These are phyloP conservation scores for Acheta domesticus DNA, from an alignment of 2,888 invertebrate species.

Conservation along the genomic window DNA sequence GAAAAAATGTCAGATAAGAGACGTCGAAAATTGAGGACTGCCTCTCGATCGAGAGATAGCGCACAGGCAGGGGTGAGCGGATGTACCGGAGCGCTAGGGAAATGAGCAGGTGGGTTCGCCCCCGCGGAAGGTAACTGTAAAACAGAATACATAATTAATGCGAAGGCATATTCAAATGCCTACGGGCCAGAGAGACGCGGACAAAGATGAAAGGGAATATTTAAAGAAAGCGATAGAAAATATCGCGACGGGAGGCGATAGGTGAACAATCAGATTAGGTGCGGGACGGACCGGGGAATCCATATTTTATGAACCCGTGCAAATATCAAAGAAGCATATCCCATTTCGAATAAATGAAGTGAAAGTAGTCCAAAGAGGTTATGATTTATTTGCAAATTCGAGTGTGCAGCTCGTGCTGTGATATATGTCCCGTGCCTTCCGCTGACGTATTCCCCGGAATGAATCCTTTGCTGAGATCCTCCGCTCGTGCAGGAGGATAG, in stretches of 20 bases:
- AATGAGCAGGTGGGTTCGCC: not conserved
- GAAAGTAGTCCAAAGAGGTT: not conserved
- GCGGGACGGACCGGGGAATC: not conserved
- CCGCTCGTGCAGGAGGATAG: no score
- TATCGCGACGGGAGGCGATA: not conserved
- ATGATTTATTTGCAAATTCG: not conserved
- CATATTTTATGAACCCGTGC: not conserved
- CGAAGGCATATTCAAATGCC: constrained; percentile 6
- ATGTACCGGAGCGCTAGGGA: not conserved
- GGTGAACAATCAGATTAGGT: constrained; percentile 3
- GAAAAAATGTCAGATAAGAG: not conserved
- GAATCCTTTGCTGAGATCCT: no score
- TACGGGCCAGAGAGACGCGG: not conserved
- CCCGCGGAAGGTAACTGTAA: not conserved
- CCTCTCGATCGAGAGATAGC: no score
- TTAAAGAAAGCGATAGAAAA: constrained; percentile 2
- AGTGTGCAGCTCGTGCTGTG: not conserved
- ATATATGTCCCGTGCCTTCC: not conserved
- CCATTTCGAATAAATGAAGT: not conserved
- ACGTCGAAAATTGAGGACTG: not conserved
- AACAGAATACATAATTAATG: not conserved
- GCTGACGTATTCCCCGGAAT: not conserved
- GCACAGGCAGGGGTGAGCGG: no score
- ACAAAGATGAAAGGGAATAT: constrained; percentile 18
- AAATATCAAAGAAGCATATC: constrained; percentile 1